These are phyloP conservation scores for Archegozetes longisetosus DNA, from an alignment of 1,140 invertebrate species.

Conservation along the genomic window DNA sequence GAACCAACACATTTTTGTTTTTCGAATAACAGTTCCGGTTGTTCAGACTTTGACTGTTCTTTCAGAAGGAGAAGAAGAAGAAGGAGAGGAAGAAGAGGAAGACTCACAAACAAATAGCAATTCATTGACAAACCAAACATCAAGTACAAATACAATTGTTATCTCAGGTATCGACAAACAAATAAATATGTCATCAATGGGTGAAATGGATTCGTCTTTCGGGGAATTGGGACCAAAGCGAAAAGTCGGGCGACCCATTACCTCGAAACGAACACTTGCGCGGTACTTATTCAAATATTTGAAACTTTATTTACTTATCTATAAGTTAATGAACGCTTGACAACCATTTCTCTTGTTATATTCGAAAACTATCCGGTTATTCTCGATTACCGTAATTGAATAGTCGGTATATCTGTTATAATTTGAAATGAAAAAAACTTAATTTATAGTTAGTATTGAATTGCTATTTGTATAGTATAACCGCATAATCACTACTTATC, in stretches of 20 bases:
- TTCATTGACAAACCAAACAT: no score
- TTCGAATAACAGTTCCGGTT: conserved; percentile 6
- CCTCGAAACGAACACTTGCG: conserved; percentile 5
- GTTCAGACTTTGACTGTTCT: conserved; percentile 11
- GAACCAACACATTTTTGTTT: background rate
- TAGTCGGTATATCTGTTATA: no score
- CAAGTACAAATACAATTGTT: no score
- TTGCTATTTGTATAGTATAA: no score
- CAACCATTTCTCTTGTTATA: background rate
- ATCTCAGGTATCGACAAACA: no score
- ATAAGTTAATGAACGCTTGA: background rate
- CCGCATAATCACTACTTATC: no score
- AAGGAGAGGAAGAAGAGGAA: conserved; percentile 9
- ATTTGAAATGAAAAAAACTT: no score
- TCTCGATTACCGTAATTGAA: no score
- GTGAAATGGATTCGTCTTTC: background rate
- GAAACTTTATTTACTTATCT: background rate
- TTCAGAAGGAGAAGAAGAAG: conserved; percentile 12
- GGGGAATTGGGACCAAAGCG: background rate
- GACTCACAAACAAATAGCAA: no score
- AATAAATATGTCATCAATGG: no score
- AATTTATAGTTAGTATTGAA: no score
- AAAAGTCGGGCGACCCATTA: conserved; percentile 14
- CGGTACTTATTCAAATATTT: background rate
- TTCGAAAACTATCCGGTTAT: background rate